Evolutionary conservation across 1,140 invertebrate species (phyloP), one percentile per base, ranked within the genome.

Genomic region (Maniola jurtina): DNA sequence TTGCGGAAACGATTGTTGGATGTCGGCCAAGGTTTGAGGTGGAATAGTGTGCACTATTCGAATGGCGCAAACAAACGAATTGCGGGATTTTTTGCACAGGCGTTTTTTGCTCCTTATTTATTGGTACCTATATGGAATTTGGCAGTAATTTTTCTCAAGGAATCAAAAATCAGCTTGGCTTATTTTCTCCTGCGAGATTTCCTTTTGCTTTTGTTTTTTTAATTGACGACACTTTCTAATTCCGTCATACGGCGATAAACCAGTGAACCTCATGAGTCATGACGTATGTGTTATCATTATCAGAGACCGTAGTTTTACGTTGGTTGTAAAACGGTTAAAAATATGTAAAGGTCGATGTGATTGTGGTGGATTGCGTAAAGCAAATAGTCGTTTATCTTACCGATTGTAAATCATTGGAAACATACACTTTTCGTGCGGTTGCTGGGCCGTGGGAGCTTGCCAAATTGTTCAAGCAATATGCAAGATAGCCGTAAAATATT

Each of bases 321-420:
- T 34, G 57, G 38, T 16, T 64, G 61, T 67, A 61, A 71, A 71
- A 71, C 63, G 40, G 48, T 71, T 25, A 71, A 71, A 71, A 71
- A 71, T 71, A 71, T 61, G 67, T 61, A 71, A 59, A 38, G 40
- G 55, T 40, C 52, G 59, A 61, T 66, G 64, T 66, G 65, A 66
- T 48, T 66, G 59, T 63, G 25, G 56, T 33, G 45, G 65, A 66
- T 48, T 66, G 59, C 59, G 25, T 62, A 40, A 54, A 54, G 64
- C 54, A 61, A 54, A 64, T 38, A 61, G 61, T 48, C 61, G 61
- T 71, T 56, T 60, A 71, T 61, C 35, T 66, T 54, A 58, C 61
- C 55, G 50, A 59, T 67, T 50, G 57, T 71, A 68, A 71, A 68
- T 71, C 65, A 64, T 48, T 56, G n/a, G 13, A 52, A 55, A 48